A percentile compares a stretch with the other conserved stretches of the same genome.
These are phyloP conservation scores for Ellobius talpinus DNA, from an alignment of 2,113 vertebrate genomes.

Conservation along the genomic window DNA sequence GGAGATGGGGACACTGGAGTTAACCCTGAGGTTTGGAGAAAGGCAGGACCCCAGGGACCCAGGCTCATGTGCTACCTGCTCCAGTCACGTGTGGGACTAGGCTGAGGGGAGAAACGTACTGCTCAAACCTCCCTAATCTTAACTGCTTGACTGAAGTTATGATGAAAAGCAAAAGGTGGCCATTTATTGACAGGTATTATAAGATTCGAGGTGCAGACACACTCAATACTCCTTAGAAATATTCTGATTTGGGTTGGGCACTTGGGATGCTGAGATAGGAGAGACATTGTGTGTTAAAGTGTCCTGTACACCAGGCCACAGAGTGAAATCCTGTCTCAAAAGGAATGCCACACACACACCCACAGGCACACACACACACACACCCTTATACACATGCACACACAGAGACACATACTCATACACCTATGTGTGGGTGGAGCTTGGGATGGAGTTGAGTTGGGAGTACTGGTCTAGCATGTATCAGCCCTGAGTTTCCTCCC, in stretches of 20 bases:
- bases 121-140: background rate
- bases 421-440: background rate
- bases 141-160: background rate
- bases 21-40: background rate
- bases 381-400: too few relatives aligned
- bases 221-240: constrained; percentile 7
- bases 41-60: background rate
- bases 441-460: background rate
- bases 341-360: background rate
- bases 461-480: background rate
- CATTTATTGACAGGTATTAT: background rate
- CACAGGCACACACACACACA: too few relatives aligned
- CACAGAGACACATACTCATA: too few relatives aligned
- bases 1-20: background rate
- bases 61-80: rapidly evolving
- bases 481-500: background rate
- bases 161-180: constrained; percentile 18
- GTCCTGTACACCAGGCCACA: background rate
- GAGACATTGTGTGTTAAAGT: background rate
- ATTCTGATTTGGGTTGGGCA: background rate
- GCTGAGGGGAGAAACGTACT: background rate
- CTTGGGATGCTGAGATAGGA: background rate
- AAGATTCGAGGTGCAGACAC: background rate
- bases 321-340: background rate
- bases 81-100: background rate